Percentiles rank a stretch among this genome's conserved stretches.
Conservation (phyloP, 92 coral and sea anemone genomes). For the Porites evermanni region DNA sequence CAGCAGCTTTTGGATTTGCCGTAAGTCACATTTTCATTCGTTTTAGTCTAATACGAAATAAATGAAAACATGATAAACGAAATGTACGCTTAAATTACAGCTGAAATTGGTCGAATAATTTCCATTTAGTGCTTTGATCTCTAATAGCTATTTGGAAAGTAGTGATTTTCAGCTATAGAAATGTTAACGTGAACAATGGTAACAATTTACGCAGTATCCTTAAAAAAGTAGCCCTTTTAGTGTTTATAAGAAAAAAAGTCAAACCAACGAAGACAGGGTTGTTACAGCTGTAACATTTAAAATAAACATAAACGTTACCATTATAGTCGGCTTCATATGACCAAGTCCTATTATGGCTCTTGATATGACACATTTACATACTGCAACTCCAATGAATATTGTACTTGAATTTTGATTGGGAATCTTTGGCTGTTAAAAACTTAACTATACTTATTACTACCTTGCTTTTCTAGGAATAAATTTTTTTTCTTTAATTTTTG, state of each 20-base stretch:
- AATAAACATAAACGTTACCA: background rate
- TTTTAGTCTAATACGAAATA: background rate
- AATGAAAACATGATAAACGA: background rate
- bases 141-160: background rate
- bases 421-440: too few species aligned
- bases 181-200: too few species aligned
- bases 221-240: background rate
- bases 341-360: too few species aligned
- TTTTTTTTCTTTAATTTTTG: too few species aligned
- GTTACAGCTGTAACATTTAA: background rate
- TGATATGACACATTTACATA: too few species aligned
- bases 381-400: too few species aligned
- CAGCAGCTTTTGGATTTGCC: slow-evolving; percentile 76
- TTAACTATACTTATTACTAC: too few species aligned
- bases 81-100: background rate
- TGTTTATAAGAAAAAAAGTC: background rate
- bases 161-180: background rate
- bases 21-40: slow-evolving; percentile 45
- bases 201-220: background rate
- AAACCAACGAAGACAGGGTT: background rate
- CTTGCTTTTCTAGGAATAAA: too few species aligned
- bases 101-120: too few species aligned
- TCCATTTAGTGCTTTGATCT: background rate
- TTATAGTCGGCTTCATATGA: too few species aligned
- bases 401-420: too few species aligned